Evolutionary conservation across 2,797 vertebrate species (phyloP).

Genomic region (Hippocampus kuda): DNA sequence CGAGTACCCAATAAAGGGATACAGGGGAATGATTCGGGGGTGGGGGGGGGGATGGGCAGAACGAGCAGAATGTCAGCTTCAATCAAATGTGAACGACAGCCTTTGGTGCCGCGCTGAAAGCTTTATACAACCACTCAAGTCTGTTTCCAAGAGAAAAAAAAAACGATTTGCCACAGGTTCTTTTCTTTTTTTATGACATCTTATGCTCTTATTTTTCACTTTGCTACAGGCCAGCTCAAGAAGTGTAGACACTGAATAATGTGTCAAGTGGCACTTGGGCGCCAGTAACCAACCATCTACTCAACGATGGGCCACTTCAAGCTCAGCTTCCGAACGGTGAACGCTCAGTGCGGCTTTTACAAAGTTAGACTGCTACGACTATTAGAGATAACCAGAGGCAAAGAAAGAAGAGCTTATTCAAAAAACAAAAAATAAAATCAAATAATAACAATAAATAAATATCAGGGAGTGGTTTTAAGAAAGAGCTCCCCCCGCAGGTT

Average conservation of each 20-base stretch:
- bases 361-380: background rate
- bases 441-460: too few relatives aligned
- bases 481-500: too few relatives aligned
- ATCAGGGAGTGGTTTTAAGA: too few relatives aligned
- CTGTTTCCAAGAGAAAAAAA: constrained; percentile 10
- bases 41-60: constrained; percentile 12
- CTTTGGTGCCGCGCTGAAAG: constrained; percentile 26
- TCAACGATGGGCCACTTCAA: constrained; percentile 35
- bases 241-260: constrained; percentile 34
- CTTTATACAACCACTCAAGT: background rate
- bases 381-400: background rate
- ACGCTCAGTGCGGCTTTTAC: background rate
- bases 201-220: constrained; percentile 32
- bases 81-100: constrained; percentile 51
- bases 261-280: constrained; percentile 52
- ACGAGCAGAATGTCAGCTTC: constrained; percentile 43
- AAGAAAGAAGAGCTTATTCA: background rate
- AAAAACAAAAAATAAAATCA: too few relatives aligned
- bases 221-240: constrained; percentile 35
- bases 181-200: constrained; percentile 27
- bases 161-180: constrained; percentile 30
- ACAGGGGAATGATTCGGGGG: background rate
- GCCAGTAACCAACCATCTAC: constrained; percentile 40
- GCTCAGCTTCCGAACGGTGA: constrained; percentile 16
- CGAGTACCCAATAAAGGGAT: background rate